Evolutionary conservation across 2,888 invertebrate species (phyloP), one percentile per base, ranked within the genome.

Genomic region (Sesia bembeciformis): DNA sequence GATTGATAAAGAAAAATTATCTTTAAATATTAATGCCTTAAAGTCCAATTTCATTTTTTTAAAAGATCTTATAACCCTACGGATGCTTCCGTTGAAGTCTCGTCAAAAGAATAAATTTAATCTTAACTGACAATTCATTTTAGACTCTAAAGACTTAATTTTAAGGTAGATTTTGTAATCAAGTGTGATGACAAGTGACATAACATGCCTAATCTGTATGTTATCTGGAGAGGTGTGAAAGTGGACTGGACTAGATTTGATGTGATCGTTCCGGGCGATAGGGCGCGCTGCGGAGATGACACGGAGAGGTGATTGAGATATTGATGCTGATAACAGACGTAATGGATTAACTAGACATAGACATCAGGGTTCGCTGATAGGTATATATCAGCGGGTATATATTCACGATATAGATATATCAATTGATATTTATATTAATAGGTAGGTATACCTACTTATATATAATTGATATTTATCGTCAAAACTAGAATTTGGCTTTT

Each of bases 281-380:
- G 50, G 46, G n/a, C 38, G 53, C 53, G 54, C 52, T 4, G 7
- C 39, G 5, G 5, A 7, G 38, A 39, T 38, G 39, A 50, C 23
- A 38, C 38, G 43, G 52, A 53, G 39, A 50, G 23, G 57, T 58
- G 53, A 64, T 66, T 65, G 62, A 56, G 65, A 64, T 65, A 65
- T 65, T 66, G 57, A 59, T 4, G 4, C 39, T 8, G 50, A 50
- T 50, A 50, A 39, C 50, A 4, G 39, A 7, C n/a, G 7, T 46
- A 46, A 46, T 46, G 46, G 46, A 46, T 46, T 46, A 46, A 46
- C 46, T 46, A 46, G 7, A 3, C 23, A 23, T 23, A 23, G 23
- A 23, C 23, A 23, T 23, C 23, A 23, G 23, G 23, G 23, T 23
- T 23, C 2, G 2, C 23, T 23, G 23, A 23, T 23, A 23, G 1